phyloP scores from a whole-genome alignment of 2,888 invertebrate genomes.

The Mythimna loreyi region DNA sequence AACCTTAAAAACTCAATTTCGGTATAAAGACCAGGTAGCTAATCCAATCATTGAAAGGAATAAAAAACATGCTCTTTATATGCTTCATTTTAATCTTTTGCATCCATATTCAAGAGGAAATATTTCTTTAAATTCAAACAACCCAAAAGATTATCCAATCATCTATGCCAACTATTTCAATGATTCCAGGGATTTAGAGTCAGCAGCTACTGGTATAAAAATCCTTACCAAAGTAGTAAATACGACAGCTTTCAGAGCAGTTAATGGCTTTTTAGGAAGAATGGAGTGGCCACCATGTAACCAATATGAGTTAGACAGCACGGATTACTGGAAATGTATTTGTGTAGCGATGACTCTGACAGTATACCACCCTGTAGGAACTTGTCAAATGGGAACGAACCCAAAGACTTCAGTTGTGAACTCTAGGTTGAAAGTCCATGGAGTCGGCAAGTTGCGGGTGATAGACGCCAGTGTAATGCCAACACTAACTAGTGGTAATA shows the following conservation, averaged over 20 bases:
- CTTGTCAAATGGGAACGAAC: constrained; percentile 90
- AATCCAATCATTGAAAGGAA: constrained; percentile 65
- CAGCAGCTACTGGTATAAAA: constrained; percentile 72
- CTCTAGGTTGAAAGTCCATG: constrained; percentile 92
- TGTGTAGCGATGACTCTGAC: constrained; percentile 82
- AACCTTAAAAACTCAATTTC: constrained; percentile 7
- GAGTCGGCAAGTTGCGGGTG: constrained; percentile 92
- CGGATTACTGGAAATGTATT: constrained; percentile 76
- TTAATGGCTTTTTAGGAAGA: constrained; percentile 65
- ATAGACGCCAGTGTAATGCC: constrained; percentile 96
- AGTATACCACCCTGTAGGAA: constrained; percentile 94
- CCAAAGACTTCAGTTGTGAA: constrained; percentile 80
- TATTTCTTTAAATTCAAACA: constrained; percentile 88
- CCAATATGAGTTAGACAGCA: constrained; percentile 66
- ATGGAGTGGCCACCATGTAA: constrained; percentile 72
- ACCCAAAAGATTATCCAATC: constrained; percentile 87
- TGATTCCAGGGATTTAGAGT: constrained; percentile 88
- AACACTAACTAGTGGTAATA: constrained; percentile 93
- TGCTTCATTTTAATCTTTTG: constrained; percentile 76
- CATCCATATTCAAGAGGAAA: constrained; percentile 89
- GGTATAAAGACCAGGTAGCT: constrained; percentile 65
- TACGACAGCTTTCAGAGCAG: constrained; percentile 38
- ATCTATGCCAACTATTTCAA: constrained; percentile 85
- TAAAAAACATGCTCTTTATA: constrained; percentile 72
- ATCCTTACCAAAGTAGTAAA: constrained; percentile 72